Percentiles rank a stretch among this genome's conserved stretches.
phyloP scores from a whole-genome alignment of 2,888 invertebrate genomes.

The Tenthredo notha region DNA sequence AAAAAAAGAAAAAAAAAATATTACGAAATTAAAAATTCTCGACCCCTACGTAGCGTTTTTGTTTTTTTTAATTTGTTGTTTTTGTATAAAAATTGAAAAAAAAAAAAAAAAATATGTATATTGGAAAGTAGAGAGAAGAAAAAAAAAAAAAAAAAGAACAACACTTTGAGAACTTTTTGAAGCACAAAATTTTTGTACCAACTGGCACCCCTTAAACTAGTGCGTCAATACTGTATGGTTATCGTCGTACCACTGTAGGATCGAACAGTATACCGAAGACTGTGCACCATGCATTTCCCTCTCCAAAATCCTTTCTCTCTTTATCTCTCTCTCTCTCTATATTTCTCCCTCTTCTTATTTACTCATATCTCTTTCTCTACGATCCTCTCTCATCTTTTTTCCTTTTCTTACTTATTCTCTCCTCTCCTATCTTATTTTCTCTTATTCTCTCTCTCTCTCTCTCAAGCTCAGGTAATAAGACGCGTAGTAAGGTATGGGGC shows the following conservation, averaged over 20 bases:
- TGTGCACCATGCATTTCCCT: constrained; percentile 42
- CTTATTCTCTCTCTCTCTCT: not conserved
- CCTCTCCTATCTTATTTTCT: not conserved
- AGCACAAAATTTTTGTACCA: not conserved
- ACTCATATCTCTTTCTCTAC: not conserved
- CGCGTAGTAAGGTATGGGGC: not conserved
- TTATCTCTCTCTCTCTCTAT: not conserved
- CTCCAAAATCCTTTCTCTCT: constrained; percentile 48
- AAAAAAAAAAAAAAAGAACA: not conserved
- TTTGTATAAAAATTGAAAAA: not conserved
- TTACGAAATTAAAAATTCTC: not conserved
- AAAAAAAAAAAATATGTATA: constrained; percentile 17
- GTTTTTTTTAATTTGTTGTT: no score
- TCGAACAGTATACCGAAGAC: not conserved
- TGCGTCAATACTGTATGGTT: constrained; percentile 27
- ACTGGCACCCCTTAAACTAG: constrained; percentile 22
- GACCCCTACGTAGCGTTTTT: not conserved
- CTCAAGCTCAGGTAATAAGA: constrained; percentile 10
- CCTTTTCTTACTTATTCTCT: no score
- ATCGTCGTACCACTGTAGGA: constrained; percentile 49
- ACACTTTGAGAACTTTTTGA: not conserved
- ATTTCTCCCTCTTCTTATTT: not conserved
- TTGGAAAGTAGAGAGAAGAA: no score
- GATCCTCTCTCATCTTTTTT: not conserved
- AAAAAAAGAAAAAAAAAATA: not conserved